phyloP scores from a whole-genome alignment of 2,888 invertebrate species.

The Unio delphinus region DNA sequence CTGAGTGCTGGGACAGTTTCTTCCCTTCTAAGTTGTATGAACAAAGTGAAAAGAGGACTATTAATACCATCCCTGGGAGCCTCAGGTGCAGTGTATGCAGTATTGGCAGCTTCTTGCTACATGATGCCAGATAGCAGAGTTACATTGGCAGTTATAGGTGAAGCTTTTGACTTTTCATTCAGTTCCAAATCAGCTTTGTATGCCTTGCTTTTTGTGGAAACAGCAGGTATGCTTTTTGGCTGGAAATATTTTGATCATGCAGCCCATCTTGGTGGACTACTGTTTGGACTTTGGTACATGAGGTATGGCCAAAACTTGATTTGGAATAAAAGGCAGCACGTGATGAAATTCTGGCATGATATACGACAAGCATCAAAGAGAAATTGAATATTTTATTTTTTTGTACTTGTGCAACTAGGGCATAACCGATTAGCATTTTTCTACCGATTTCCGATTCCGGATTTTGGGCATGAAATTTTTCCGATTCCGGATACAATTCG shows the following conservation, averaged over 20 bases:
- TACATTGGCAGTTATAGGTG: slow-evolving; percentile 90
- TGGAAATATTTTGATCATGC: slow-evolving; percentile 98
- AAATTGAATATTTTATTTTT: too few relatives aligned
- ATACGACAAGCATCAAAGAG: too few relatives aligned
- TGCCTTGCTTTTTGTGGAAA: slow-evolving; percentile 87
- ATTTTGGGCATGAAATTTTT: too few relatives aligned
- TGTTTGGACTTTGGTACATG: slow-evolving; percentile 81
- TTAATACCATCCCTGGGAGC: slow-evolving; percentile 91
- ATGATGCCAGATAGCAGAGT: slow-evolving; percentile 91
- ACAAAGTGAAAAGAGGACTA: slow-evolving; percentile 81
- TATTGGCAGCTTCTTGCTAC: slow-evolving; percentile 89
- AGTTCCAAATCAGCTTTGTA: slow-evolving; percentile 89
- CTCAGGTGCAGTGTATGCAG: slow-evolving; percentile 96
- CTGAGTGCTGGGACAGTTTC: slow-evolving; percentile 85
- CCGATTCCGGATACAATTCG: too few relatives aligned
- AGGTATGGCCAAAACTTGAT: slow-evolving; percentile 19
- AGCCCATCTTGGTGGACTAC: slow-evolving; percentile 95
- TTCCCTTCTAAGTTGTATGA: slow-evolving; percentile 86
- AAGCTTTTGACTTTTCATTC: slow-evolving; percentile 80
- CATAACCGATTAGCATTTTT: too few relatives aligned
- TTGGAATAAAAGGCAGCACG: slow-evolving; percentile 6
- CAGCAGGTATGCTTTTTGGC: slow-evolving; percentile 85
- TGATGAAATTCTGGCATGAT: slow-evolving; percentile 6
- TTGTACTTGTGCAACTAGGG: too few relatives aligned
- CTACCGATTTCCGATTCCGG: too few relatives aligned